Conservation (phyloP, 2,888 invertebrate species). For the Dilophus febrilis region DNA sequence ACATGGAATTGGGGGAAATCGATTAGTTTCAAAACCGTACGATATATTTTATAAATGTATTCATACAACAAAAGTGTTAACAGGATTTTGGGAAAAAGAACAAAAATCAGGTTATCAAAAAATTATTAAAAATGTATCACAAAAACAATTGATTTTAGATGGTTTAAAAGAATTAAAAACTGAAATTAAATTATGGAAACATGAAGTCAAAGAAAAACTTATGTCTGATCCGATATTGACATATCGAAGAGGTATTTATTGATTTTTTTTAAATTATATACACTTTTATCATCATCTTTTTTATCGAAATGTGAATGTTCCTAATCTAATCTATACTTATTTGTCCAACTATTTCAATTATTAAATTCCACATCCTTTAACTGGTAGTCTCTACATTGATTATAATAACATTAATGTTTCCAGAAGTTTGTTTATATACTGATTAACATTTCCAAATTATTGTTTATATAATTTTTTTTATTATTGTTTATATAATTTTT, state of each 20-base stretch:
- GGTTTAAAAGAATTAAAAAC: constrained; percentile 47
- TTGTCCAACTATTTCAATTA: too few species aligned
- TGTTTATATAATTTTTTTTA: background rate
- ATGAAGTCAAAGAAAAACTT: constrained; percentile 49
- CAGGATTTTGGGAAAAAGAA: constrained; percentile 8
- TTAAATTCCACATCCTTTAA: too few species aligned
- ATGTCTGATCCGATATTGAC: constrained; percentile 41
- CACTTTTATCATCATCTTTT: too few species aligned
- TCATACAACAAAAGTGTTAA: background rate
- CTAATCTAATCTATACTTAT: too few species aligned
- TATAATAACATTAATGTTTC: too few species aligned
- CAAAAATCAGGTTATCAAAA: constrained; percentile 26
- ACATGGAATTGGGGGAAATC: too few species aligned
- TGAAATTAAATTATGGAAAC: constrained; percentile 45
- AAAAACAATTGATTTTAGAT: constrained; percentile 37
- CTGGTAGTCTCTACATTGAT: too few species aligned
- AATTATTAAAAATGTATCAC: constrained; percentile 23
- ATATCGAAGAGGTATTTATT: constrained; percentile 36
- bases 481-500: background rate
- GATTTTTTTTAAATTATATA: too few species aligned
- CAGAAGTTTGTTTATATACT: too few species aligned
- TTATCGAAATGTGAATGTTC: too few species aligned
- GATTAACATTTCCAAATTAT: background rate
- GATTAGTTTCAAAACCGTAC: too few species aligned
- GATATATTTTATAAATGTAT: constrained; percentile 1